Conservation (phyloP, 2,888 invertebrate genomes). For the Ditylenchus weischeri region DNA sequence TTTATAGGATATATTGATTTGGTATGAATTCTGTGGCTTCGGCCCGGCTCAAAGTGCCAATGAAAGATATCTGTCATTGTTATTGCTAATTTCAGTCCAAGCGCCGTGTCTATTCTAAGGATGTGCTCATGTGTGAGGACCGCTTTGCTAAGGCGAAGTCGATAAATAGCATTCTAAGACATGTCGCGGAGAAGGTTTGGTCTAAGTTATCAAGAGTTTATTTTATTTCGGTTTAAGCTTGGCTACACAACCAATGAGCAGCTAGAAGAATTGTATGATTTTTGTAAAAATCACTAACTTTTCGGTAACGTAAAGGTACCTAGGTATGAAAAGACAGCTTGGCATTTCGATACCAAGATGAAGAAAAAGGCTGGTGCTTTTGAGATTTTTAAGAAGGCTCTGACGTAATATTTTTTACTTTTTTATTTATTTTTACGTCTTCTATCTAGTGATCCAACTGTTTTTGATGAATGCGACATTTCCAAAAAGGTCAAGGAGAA, state of each 20-base stretch:
- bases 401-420: slow-evolving; percentile 70
- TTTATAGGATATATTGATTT: slow-evolving; percentile 90
- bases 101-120: slow-evolving; percentile 93
- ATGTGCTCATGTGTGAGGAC: slow-evolving; percentile 95
- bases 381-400: slow-evolving; percentile 97
- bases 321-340: slow-evolving; percentile 78
- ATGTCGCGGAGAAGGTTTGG: slow-evolving; percentile 80
- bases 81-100: slow-evolving; percentile 66
- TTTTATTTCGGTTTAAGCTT: slow-evolving; percentile 60
- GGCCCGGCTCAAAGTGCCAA: no score
- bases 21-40: slow-evolving; percentile 13
- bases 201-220: neutral
- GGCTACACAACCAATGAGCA: slow-evolving; percentile 86
- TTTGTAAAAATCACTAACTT: no score
- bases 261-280: slow-evolving; percentile 77
- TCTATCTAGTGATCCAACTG: slow-evolving; percentile 78
- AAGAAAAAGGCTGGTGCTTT: slow-evolving; percentile 92
- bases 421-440: neutral
- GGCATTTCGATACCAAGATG: slow-evolving; percentile 95
- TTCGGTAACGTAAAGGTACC: no score
- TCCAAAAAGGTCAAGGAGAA: slow-evolving; percentile 87
- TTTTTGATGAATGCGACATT: slow-evolving; percentile 90
- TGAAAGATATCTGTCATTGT: slow-evolving; percentile 59
- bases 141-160: slow-evolving; percentile 78
- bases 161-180: slow-evolving; percentile 88